Evolutionary conservation across 2,113 vertebrate species (phyloP).

Genomic region (Diadophis punctatus): DNA sequence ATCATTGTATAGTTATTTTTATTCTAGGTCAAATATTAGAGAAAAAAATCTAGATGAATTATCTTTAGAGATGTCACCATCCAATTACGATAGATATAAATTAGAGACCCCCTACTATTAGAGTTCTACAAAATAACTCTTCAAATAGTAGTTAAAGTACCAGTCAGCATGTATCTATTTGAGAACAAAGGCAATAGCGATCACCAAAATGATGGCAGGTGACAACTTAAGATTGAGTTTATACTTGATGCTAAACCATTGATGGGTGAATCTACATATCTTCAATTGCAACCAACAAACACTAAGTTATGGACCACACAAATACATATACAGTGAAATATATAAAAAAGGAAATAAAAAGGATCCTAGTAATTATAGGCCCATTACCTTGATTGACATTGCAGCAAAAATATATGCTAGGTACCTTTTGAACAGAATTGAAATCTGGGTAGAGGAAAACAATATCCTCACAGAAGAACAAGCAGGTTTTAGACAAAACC

Average conservation of each 20-base stretch:
- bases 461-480: no score
- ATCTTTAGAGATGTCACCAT: slow-evolving; percentile 11
- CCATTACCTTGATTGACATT: no score
- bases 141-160: accelerated
- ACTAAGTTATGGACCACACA: background rate
- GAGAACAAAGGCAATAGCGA: background rate
- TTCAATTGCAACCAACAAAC: background rate
- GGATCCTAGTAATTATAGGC: no score
- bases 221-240: background rate
- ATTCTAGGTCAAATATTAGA: slow-evolving; percentile 43
- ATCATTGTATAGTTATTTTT: slow-evolving; percentile 63
- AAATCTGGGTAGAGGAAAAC: no score
- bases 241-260: background rate
- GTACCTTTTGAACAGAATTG: no score
- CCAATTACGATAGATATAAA: slow-evolving; percentile 34
- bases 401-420: no score
- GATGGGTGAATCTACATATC: background rate
- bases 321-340: background rate
- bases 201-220: background rate
- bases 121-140: background rate
- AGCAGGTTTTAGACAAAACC: no score
- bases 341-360: no score
- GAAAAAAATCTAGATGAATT: background rate
- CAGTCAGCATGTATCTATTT: background rate
- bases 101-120: background rate